phyloP scores from a whole-genome alignment of 2,888 invertebrate species.

The Cataglyphis cursor region DNA sequence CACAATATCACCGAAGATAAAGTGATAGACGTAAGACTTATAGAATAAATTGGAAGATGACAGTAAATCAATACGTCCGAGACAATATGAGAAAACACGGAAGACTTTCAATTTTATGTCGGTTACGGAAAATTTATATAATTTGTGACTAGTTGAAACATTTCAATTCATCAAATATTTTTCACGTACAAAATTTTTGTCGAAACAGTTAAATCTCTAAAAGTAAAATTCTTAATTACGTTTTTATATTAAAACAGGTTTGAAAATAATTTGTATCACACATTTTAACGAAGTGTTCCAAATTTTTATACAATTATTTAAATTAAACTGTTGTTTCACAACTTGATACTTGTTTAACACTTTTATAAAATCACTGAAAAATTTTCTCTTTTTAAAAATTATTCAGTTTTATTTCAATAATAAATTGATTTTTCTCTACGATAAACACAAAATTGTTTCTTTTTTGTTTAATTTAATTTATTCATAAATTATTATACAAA shows the following conservation, averaged over 20 bases:
- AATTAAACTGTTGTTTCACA: background rate
- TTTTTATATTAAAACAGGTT: background rate
- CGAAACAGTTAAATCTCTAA: background rate
- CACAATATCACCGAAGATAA: slow-evolving; percentile 14
- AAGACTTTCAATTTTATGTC: slow-evolving; percentile 17
- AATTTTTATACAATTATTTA: background rate
- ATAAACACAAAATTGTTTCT: background rate
- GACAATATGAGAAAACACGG: slow-evolving; percentile 11
- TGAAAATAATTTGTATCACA: background rate
- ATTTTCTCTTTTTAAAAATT: background rate
- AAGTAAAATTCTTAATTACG: background rate
- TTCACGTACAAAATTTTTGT: background rate
- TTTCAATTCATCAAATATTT: background rate
- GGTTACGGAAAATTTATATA: background rate
- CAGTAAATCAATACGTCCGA: slow-evolving; percentile 31
- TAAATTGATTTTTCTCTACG: background rate
- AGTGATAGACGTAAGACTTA: slow-evolving; percentile 21
- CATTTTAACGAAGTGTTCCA: background rate
- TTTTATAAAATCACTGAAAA: slow-evolving; percentile 6
- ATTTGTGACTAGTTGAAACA: background rate
- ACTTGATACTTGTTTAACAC: background rate
- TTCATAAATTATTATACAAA: background rate
- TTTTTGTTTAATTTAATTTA: background rate
- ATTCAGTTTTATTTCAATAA: background rate
- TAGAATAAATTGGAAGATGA: slow-evolving; percentile 31